These are phyloP conservation scores for Epinotia nisella DNA, from an alignment of 2,888 invertebrate genomes.

Conservation along the genomic window DNA sequence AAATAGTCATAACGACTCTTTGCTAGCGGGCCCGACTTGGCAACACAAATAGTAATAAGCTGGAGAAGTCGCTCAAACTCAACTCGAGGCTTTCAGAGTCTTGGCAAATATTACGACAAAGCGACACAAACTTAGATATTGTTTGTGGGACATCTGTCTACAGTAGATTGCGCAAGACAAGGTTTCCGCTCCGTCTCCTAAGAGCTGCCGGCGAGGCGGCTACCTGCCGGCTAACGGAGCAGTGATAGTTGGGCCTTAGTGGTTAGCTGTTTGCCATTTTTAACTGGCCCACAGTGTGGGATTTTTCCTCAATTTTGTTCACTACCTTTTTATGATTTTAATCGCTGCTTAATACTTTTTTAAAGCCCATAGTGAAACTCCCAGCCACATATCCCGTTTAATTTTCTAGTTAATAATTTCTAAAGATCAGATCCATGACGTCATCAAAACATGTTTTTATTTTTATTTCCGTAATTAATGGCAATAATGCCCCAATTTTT, in stretches of 20 bases:
- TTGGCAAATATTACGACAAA: slow-evolving; percentile 76
- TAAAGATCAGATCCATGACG: too few relatives aligned
- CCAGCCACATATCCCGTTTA: too few relatives aligned
- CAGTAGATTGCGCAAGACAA: slow-evolving; percentile 53
- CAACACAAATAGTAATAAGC: slow-evolving; percentile 47
- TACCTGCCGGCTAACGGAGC: slow-evolving; percentile 16
- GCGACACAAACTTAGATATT: slow-evolving; percentile 77
- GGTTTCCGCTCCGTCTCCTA: slow-evolving; percentile 39
- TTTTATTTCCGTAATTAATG: too few relatives aligned
- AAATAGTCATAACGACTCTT: slow-evolving; percentile 36
- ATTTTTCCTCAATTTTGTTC: too few relatives aligned
- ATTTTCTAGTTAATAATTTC: too few relatives aligned
- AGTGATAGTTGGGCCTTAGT: not conserved
- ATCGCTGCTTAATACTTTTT: too few relatives aligned
- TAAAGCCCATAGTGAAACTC: too few relatives aligned
- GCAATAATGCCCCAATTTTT: too few relatives aligned
- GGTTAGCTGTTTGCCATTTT: not conserved
- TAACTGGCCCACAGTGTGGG: too few relatives aligned
- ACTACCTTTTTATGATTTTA: too few relatives aligned
- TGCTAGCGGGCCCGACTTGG: slow-evolving; percentile 38
- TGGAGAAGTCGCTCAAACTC: slow-evolving; percentile 44
- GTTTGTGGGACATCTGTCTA: slow-evolving; percentile 72
- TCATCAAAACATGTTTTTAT: too few relatives aligned
- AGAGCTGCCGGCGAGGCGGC: slow-evolving; percentile 23
- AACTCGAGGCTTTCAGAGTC: slow-evolving; percentile 59